phyloP scores from a whole-genome alignment of 2,888 invertebrate species.

The Didymodactylos carnosus region DNA sequence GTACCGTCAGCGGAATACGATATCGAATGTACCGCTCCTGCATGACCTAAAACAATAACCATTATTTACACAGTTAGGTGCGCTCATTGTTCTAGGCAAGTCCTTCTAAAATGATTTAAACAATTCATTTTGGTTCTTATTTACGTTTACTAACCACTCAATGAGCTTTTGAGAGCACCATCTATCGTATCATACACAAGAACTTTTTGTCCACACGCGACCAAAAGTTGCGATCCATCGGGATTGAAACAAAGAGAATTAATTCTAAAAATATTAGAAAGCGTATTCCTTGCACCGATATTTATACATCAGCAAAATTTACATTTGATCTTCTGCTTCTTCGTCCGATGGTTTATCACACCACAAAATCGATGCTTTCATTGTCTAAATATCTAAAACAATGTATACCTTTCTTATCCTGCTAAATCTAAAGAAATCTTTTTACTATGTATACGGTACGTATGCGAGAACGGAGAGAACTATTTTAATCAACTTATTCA shows the following conservation, averaged over 20 bases:
- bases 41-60: conserved; percentile 44
- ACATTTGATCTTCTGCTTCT: not conserved
- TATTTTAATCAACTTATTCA: too few relatives aligned
- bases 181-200: conserved; percentile 77
- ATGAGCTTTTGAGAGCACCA: conserved; percentile 66
- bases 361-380: not conserved
- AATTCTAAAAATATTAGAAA: conserved; percentile 47
- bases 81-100: not conserved
- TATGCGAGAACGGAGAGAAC: too few relatives aligned
- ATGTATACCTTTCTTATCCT: too few relatives aligned
- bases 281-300: not conserved
- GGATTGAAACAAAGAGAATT: conserved; percentile 86
- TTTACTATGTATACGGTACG: too few relatives aligned
- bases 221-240: conserved; percentile 74
- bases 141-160: conserved; percentile 45
- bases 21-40: conserved; percentile 73
- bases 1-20: conserved; percentile 80
- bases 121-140: not conserved
- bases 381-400: too few relatives aligned
- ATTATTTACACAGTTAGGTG: not conserved
- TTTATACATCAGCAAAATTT: not conserved
- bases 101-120: not conserved
- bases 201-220: conserved; percentile 79
- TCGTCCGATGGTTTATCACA: not conserved
- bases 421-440: too few relatives aligned